Evolutionary conservation across 2,888 invertebrate species (phyloP), one percentile per base, ranked within the genome.

Genomic region (Drosophila suboccidentalis): DNA sequence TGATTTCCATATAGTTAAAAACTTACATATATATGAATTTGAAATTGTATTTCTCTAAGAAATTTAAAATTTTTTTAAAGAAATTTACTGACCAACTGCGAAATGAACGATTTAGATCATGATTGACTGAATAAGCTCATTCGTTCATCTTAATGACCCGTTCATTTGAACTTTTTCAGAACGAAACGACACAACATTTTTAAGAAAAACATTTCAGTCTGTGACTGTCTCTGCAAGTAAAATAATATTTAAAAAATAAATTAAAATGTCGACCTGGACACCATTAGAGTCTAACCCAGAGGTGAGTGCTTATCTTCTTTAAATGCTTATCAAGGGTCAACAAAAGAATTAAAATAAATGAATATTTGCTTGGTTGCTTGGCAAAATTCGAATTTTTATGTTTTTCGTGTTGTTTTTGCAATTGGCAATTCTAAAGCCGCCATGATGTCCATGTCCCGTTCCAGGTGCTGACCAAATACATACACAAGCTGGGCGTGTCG

Each of bases 401-500:
- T 11, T 17, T 44, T 61, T 61, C 22, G 22, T 22, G 22, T 22
- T 55, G n/a, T 59, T 50, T 59, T 63, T 13, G 47, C 50, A 51
- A 70, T 68, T 51, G 43, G 36, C 29, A 41, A 32, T 49, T 46
- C 39, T 36, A 53, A 58, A 44, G 73, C 59, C 66, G 54, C 72
- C 69, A 80, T 75, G 39, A 43, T 72, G 57, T 49, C 53, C 17
- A 38, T 51, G n/a, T 51, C 62, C 70, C 70, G 49, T 78, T 75
- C 64, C 71, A 95, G 91, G 95, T 95, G 38, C 93, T 95, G 92
- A 94, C 94, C 80, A 95, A 97, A 94, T 97, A 96, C 92, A 94
- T 96, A 70, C 95, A 95, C 81, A 95, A 95, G 90, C 92, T 98
- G 89, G 98, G 98, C 43, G 97, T 98, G 61, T 95, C 96, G 5